Percentiles rank a stretch among this genome's conserved stretches.
Evolutionary conservation across 2,113 vertebrate genomes (phyloP).

Genomic region (Epinephelus lanceolatus): DNA sequence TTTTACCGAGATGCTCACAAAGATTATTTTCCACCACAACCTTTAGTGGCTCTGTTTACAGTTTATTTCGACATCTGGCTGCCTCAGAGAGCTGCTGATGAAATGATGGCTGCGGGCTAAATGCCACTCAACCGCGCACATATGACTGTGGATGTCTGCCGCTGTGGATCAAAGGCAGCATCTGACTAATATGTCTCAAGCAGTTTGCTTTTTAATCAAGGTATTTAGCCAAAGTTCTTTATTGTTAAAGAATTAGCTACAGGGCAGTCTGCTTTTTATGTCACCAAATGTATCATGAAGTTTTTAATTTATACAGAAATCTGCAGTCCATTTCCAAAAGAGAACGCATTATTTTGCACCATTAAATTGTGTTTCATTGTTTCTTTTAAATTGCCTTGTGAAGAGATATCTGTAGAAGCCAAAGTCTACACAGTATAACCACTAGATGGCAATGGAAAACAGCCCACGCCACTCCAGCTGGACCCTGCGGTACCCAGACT

Average conservation of each 20-base stretch:
- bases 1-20: background rate
- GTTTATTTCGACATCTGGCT: slow-evolving; percentile 5
- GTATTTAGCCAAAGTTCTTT: background rate
- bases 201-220: slow-evolving; percentile 16
- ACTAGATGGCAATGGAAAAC: slow-evolving; percentile 67
- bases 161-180: background rate
- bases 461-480: background rate
- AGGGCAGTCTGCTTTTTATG: background rate
- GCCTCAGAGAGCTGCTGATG: slow-evolving; percentile 7
- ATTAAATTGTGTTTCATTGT: background rate
- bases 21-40: slow-evolving; percentile 9
- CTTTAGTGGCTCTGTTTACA: background rate
- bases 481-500: background rate
- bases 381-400: background rate
- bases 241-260: background rate
- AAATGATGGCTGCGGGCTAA: slow-evolving; percentile 16
- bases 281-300: background rate
- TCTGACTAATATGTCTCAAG: background rate
- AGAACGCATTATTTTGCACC: background rate
- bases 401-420: background rate
- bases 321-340: background rate
- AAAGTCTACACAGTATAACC: slow-evolving; percentile 22
- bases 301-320: background rate
- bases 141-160: background rate
- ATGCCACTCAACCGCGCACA: background rate